Conservation (phyloP, 2,797 vertebrate species). For the Spea hammondii region DNA sequence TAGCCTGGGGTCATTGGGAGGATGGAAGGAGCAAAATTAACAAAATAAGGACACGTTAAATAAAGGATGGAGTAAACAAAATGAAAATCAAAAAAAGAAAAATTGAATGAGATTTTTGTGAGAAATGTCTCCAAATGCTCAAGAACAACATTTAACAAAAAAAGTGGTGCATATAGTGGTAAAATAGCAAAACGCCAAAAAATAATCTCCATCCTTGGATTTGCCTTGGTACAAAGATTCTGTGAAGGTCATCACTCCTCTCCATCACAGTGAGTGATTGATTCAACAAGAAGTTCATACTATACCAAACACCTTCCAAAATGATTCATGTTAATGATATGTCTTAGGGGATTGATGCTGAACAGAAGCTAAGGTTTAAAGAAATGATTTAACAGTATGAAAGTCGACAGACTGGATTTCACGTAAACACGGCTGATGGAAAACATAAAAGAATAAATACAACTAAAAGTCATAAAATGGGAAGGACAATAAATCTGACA, state of each 20-base stretch:
- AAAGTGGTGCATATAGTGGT: too few relatives aligned
- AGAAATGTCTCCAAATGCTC: too few relatives aligned
- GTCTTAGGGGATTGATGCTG: conserved; percentile 71
- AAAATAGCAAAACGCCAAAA: conserved; percentile 21
- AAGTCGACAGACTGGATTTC: conserved; percentile 62
- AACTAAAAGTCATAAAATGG: conserved; percentile 71
- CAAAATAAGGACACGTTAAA: too few relatives aligned
- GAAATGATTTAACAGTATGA: conserved; percentile 73
- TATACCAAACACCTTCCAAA: conserved; percentile 65
- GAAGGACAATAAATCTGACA: conserved; percentile 74
- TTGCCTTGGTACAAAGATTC: conserved; percentile 61
- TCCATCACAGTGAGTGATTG: conserved; percentile 68
- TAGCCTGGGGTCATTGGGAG: too few relatives aligned
- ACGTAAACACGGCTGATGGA: conserved; percentile 63
- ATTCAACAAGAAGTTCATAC: conserved; percentile 68
- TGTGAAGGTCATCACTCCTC: conserved; percentile 72
- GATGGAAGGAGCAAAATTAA: too few relatives aligned
- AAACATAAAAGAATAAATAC: conserved; percentile 74
- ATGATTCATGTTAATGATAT: conserved; percentile 76
- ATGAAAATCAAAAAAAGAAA: too few relatives aligned
- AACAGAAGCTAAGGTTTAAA: conserved; percentile 73
- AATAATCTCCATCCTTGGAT: conserved; percentile 58
- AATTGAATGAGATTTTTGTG: too few relatives aligned
- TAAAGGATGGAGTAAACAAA: too few relatives aligned
- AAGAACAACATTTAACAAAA: too few relatives aligned